Base-by-base conservation (phyloP, 2,797 vertebrate species). In the Tympanoctomys barrerae region DNA sequence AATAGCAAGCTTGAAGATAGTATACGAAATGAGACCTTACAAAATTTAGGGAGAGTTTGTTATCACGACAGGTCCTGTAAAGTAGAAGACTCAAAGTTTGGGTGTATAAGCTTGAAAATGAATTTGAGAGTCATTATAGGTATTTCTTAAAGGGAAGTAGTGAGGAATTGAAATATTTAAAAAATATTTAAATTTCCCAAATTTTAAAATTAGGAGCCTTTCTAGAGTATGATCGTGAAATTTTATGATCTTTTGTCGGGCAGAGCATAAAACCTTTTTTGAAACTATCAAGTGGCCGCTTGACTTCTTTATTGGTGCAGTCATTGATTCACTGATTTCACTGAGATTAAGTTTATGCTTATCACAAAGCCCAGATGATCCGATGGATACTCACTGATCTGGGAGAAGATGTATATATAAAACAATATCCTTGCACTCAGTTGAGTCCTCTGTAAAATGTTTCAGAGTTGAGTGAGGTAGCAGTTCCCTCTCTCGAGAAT, bases 31-130 rank as follows among this genome's bases (percentile, higher is more conserved):
- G 24, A 26, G 57, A 81, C 52, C 52, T 91, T 54, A 79, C 54
- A 84, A 78, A 28, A 78, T 87, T 94, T 84, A n/a, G 82, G 64
- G 92, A 89, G n/a, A 42, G 31, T 86, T 97, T 88, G 95, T 94
- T 90, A 57, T 61, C 64, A 87, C 7, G 49, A 28, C 28, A 12
- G 92, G 97, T 95, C 31, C 62, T 46, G 49, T 59, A 75, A 90
- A 94, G 14, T 68, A 77, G 64, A 87, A 68, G 28, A 78, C 36
- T 93, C 77, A 89, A 81, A 94, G 46, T 33, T 73, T 84, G 33
- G 33, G 24, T 78, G 62, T 26, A 61, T 82, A 79, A 71, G 19
- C 28, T 84, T 94, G 24, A 92, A 92, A 93, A 85, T 81, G 36
- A 82, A 59, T 80, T 87, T 92, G 87, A 82, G 57, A 70, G 33